Base-by-base conservation (phyloP, 2,113 vertebrate genomes). In the Ondatra zibethicus region DNA sequence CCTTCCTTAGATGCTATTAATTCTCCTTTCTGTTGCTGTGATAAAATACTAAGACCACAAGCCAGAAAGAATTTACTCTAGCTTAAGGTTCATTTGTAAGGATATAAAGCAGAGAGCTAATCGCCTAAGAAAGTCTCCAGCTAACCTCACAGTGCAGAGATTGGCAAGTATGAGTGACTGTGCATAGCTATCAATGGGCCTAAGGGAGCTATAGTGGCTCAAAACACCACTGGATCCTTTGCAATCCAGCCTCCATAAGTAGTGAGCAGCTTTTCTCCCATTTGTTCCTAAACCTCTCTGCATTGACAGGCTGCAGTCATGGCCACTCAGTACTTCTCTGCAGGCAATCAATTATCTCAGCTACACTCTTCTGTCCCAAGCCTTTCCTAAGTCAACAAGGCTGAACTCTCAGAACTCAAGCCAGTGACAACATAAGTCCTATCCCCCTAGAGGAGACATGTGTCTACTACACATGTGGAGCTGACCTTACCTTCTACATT, bases 351-450 rank as follows among this genome's bases (percentile, higher is more conserved):
- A 86, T 39, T 88, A 89, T 89, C 27, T n/a, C 85, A 76, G 16
- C 1, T 0, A 81, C 55, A 84, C 82, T 91, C 75, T 70, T 61
- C 21, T 13, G 47, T 80, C 25, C 89, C 39, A 52, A 17, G 66
- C 36, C 50, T 91, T 3, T 21, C 95, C 66, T 88, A 36, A 82
- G 77, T 97, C 89, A 97, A 93, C 47, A 95, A 87, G 88, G 81
- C 42, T 21, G 6, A 93, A 88, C 73, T 88, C 12, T 80, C 78
- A 85, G 92, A 89, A 93, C 65, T 85, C 39, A 81, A 80, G 70
- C 87, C 95, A 88, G 72, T 77, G 90, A 94, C 36, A 93, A 94
- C 21, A 93, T 23, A 72, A 12, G 87, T 80, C 70, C 88, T 1
- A 7, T 33, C 85, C 76, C 89, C 96, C 76, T 91, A 76, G 91